Evolutionary conservation across 2,888 invertebrate species (phyloP).

Genomic region (Cyclophora punctaria): DNA sequence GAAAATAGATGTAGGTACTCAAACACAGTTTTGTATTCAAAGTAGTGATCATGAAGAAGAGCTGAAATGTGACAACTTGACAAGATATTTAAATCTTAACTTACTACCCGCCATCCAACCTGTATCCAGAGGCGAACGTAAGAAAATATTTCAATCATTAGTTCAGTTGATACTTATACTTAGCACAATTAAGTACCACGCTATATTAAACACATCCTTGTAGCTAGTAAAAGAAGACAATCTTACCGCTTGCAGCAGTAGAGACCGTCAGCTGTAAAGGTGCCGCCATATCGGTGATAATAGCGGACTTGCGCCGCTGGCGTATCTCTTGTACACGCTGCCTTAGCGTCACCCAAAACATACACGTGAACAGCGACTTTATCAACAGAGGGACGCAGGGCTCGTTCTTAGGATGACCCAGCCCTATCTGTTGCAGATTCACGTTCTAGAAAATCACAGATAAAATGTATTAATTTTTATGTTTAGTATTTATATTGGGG

Average conservation of each 20-base stretch:
- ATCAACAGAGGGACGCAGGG: constrained; percentile 85
- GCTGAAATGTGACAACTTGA: no score
- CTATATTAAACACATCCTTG: no score
- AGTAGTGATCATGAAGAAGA: no score
- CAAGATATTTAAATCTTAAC: no score
- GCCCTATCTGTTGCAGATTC: constrained; percentile 87
- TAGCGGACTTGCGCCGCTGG: constrained; percentile 77
- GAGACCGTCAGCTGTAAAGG: constrained; percentile 86
- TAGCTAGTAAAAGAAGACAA: not conserved
- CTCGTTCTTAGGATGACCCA: constrained; percentile 78
- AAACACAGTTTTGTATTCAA: no score
- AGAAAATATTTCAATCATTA: not conserved
- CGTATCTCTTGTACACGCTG: constrained; percentile 90
- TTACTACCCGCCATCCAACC: not conserved
- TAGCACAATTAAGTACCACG: no score
- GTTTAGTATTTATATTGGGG: no score
- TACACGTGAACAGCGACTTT: constrained; percentile 89
- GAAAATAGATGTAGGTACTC: no score
- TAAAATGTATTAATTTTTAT: no score
- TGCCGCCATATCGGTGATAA: constrained; percentile 84
- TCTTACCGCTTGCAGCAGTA: constrained; percentile 77
- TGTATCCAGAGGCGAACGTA: not conserved
- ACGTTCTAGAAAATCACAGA: constrained; percentile 66
- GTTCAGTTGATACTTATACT: no score
- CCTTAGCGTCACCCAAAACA: constrained; percentile 96